Conservation (phyloP, 2,888 invertebrate genomes). For the Peribatodes rhomboidaria region DNA sequence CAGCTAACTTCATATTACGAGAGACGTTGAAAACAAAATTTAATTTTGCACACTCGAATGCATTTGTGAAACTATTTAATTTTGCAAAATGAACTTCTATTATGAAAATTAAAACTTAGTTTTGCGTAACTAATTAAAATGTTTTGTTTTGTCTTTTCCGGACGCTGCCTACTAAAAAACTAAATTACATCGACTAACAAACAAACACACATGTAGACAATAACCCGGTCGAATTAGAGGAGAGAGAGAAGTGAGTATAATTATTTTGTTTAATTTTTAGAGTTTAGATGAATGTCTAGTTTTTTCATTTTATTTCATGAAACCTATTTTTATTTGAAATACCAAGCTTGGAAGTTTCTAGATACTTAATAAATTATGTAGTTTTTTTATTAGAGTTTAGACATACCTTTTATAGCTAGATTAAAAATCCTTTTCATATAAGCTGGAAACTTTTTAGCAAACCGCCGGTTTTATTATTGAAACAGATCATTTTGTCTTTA, state of each 20-base stretch:
- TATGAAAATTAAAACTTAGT: slow-evolving; percentile 12
- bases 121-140: slow-evolving; percentile 37
- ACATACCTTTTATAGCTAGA: slow-evolving; percentile 1
- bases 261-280: slow-evolving; percentile 30
- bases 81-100: too few species aligned
- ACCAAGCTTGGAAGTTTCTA: slow-evolving; percentile 44
- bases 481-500: slow-evolving; percentile 1
- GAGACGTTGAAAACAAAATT: background rate
- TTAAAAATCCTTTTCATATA: background rate
- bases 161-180: slow-evolving; percentile 83
- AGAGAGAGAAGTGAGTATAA: slow-evolving; percentile 94
- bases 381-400: slow-evolving; percentile 8
- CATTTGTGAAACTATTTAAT: background rate
- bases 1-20: too few species aligned
- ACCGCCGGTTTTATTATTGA: background rate
- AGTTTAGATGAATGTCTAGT: slow-evolving; percentile 39
- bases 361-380: slow-evolving; percentile 2
- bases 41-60: background rate
- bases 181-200: slow-evolving; percentile 71
- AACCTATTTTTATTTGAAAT: slow-evolving; percentile 23
- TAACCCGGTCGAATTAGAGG: slow-evolving; percentile 93
- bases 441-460: slow-evolving; percentile 34
- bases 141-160: slow-evolving; percentile 63
- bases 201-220: slow-evolving; percentile 87
- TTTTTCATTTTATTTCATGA: slow-evolving; percentile 33